Conservation (phyloP, 2,888 invertebrate genomes). For the Heliconius cydno region DNA sequence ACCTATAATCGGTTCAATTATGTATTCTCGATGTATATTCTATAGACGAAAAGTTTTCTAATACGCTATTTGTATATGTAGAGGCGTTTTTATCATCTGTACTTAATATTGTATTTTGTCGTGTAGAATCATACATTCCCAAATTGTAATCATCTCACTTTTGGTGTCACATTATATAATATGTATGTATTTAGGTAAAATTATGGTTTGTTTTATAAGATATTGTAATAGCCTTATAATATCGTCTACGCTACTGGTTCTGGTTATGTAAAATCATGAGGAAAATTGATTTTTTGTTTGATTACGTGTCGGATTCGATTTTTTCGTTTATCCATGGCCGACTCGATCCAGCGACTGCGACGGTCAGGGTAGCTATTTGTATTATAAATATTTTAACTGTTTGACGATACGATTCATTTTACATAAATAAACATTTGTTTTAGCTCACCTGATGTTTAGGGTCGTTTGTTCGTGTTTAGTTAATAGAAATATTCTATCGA, state of each 20-base stretch:
- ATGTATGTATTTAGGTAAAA: conserved; percentile 73
- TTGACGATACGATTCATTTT: conserved; percentile 72
- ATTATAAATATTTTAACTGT: conserved; percentile 67
- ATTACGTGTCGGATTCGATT: conserved; percentile 54
- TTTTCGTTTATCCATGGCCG: conserved; percentile 59
- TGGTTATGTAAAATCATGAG: conserved; percentile 70
- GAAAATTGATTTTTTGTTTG: conserved; percentile 56
- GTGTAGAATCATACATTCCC: conserved; percentile 81
- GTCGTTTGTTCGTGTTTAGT: conserved; percentile 72
- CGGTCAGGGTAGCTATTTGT: conserved; percentile 72
- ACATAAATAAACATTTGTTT: conserved; percentile 71
- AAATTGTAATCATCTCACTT: conserved; percentile 79
- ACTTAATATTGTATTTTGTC: conserved; percentile 80
- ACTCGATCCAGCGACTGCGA: conserved; percentile 66
- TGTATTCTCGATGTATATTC: conserved; percentile 55
- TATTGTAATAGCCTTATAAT: conserved; percentile 73
- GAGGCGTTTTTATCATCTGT: conserved; percentile 75
- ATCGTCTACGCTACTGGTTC: conserved; percentile 57
- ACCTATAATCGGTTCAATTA: conserved; percentile 52
- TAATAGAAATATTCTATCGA: conserved; percentile 73
- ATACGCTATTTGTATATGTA: conserved; percentile 74
- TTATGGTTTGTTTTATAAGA: conserved; percentile 76
- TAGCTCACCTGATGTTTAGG: conserved; percentile 72
- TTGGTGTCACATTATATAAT: conserved; percentile 66
- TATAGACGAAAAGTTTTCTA: conserved; percentile 62